Evolutionary conservation across 2,113 vertebrate species (phyloP).

Genomic region (Trichechus manatus): DNA sequence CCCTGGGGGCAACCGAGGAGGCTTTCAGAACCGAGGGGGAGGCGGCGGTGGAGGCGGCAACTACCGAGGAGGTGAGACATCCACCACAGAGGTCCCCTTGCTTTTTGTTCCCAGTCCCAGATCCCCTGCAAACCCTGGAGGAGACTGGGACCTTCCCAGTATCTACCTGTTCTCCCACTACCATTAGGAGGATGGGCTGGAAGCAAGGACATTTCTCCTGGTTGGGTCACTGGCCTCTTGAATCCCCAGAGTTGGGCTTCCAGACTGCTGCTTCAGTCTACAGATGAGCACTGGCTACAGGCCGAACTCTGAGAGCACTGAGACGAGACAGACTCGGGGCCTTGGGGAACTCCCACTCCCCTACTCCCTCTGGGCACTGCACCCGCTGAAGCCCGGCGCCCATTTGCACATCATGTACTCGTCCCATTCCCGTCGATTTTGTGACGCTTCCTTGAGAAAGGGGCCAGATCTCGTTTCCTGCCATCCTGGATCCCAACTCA

Average conservation of each 20-base stretch:
- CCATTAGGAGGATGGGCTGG: too few relatives aligned
- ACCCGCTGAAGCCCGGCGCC: neutral
- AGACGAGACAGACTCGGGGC: neutral
- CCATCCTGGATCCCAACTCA: neutral
- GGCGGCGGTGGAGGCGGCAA: slow-evolving; percentile 87
- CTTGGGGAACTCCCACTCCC: neutral
- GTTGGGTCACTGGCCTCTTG: neutral
- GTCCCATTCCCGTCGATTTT: neutral
- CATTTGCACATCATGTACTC: neutral
- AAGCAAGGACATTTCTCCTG: neutral
- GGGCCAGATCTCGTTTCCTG: neutral
- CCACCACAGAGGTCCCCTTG: neutral
- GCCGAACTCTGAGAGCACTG: neutral
- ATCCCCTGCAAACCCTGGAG: neutral
- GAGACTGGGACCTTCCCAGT: neutral
- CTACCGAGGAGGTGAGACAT: slow-evolving; percentile 84
- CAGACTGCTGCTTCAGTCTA: neutral
- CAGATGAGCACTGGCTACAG: neutral
- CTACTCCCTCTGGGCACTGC: too few relatives aligned
- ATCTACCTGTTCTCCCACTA: neutral
- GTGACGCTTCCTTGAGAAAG: neutral
- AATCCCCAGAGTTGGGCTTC: neutral
- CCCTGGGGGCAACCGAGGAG: slow-evolving; percentile 86
- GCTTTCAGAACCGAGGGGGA: slow-evolving; percentile 86
- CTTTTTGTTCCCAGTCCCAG: neutral